phyloP scores from a whole-genome alignment of 2,888 invertebrate genomes.

The Sceliomorpha sp. region DNA sequence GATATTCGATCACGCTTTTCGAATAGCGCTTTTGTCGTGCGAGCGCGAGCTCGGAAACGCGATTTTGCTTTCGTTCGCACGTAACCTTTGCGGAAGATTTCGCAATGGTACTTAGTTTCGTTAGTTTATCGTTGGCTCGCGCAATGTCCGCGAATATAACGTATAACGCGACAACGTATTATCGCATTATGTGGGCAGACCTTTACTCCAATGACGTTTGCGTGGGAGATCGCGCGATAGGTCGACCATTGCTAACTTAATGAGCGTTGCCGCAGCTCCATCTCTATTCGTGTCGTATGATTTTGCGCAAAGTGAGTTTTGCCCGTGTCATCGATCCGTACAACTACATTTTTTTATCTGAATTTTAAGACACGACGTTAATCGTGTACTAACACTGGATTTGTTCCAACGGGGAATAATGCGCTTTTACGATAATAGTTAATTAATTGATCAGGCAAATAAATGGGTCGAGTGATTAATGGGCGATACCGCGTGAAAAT shows the following conservation, averaged over 20 bases:
- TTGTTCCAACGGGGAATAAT: no score
- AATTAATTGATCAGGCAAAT: no score
- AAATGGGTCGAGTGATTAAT: no score
- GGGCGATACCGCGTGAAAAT: no score
- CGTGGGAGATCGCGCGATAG: conserved; percentile 63
- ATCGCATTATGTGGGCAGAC: conserved; percentile 57
- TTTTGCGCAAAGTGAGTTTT: conserved; percentile 43
- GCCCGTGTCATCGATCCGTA: conserved; percentile 42
- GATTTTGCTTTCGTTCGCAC: conserved; percentile 41
- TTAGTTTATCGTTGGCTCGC: conserved; percentile 60
- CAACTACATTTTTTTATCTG: no score
- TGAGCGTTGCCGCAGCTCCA: conserved; percentile 58
- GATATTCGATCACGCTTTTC: no score
- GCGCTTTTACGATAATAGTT: no score
- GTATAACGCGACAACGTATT: conserved; percentile 61
- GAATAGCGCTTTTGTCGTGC: conserved; percentile 32
- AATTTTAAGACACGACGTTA: no score
- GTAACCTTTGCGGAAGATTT: conserved; percentile 59
- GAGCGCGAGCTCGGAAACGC: conserved; percentile 13
- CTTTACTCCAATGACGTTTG: conserved; percentile 58
- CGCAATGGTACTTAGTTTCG: conserved; percentile 64
- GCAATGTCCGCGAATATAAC: conserved; percentile 60
- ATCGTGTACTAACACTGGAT: no score
- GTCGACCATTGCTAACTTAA: conserved; percentile 61
- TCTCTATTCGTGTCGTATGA: conserved; percentile 47